Evolutionary conservation across 2,113 vertebrate species (phyloP).

Genomic region (Chlorodrepanis virens): DNA sequence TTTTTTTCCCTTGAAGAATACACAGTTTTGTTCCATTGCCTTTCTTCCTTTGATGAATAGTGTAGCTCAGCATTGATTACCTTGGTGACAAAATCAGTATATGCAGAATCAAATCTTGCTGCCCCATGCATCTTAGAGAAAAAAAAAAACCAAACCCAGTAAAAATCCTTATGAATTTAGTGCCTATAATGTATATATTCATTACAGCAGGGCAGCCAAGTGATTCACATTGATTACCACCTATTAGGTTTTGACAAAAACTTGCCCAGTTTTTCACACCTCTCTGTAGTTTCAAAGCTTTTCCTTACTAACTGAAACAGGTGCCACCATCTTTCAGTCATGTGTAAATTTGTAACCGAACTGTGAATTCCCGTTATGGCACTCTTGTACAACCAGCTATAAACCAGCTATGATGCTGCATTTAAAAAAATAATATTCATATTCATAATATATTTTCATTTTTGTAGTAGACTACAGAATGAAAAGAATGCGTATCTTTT

Average conservation of each 20-base stretch:
- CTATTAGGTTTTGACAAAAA: neutral
- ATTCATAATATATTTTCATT: no score
- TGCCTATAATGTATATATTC: neutral
- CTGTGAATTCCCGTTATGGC: neutral
- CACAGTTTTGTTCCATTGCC: neutral
- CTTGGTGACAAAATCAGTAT: neutral
- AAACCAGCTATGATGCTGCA: neutral
- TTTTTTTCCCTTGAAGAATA: neutral
- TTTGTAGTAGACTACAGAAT: neutral
- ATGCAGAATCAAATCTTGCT: neutral
- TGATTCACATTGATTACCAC: neutral
- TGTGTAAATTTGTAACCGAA: neutral
- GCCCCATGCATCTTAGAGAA: neutral
- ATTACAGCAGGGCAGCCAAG: neutral
- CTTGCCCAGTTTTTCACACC: neutral
- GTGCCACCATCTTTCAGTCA: neutral
- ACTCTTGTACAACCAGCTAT: neutral
- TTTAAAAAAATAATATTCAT: neutral
- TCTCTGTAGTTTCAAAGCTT: neutral
- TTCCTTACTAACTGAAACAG: neutral
- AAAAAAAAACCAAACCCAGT: neutral
- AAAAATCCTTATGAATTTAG: neutral
- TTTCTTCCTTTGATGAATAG: neutral
- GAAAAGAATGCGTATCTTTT: rapidly evolving
- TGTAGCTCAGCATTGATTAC: neutral